Percentiles rank a stretch among this genome's conserved stretches.
phyloP scores from a whole-genome alignment of 37 sponge, comb jelly and placozoan genomes.

The Halichondria panicea region DNA sequence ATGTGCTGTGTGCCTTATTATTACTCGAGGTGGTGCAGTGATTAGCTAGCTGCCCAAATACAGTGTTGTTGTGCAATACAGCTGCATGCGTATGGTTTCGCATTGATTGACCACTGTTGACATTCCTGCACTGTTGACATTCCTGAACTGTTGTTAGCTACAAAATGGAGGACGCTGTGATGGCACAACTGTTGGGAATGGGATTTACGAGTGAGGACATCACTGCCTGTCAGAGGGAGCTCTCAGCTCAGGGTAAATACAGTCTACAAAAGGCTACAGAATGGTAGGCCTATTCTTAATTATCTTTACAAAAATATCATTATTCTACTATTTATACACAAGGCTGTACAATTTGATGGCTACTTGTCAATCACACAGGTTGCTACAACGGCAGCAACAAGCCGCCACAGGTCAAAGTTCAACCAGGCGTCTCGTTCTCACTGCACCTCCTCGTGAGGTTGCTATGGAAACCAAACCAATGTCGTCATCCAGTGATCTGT shows the following conservation, averaged over 20 bases:
- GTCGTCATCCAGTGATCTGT: constrained; percentile 4
- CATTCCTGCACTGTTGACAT: too few relatives aligned
- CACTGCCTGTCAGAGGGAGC: constrained; percentile 11
- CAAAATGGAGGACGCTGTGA: constrained; percentile 37
- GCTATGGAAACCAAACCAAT: neutral
- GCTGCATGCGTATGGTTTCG: too few relatives aligned
- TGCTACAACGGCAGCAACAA: neutral
- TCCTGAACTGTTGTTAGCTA: too few relatives aligned
- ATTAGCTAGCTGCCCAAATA: too few relatives aligned
- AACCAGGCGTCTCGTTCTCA: neutral
- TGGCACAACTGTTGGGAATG: constrained; percentile 46
- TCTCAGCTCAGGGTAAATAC: constrained; percentile 9
- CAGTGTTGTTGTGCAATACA: too few relatives aligned
- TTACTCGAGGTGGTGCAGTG: too few relatives aligned
- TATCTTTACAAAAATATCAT: neutral
- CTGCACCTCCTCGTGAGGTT: too few relatives aligned
- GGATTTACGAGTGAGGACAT: constrained; percentile 44
- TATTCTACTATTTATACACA: neutral
- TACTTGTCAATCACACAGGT: neutral
- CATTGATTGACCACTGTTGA: too few relatives aligned
- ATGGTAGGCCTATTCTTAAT: constrained; percentile 27
- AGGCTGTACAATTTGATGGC: neutral
- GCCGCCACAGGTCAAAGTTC: neutral
- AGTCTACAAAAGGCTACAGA: constrained; percentile 56
- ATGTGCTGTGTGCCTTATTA: too few relatives aligned